Conservation (phyloP, 2,797 vertebrate genomes). For the Presbytis comata region DNA sequence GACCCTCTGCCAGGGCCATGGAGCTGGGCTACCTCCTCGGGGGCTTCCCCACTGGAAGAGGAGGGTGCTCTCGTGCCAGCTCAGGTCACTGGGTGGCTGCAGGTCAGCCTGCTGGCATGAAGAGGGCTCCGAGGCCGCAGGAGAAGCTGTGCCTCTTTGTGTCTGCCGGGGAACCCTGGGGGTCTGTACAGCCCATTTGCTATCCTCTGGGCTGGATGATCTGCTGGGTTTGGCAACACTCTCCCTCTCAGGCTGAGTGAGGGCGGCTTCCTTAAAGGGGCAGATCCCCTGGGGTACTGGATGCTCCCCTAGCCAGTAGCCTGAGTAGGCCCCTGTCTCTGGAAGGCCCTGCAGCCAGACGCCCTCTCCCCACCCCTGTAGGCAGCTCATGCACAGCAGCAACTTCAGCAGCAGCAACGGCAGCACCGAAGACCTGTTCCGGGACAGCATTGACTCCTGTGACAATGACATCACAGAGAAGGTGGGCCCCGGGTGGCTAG, state of each 20-base stretch:
- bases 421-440: constrained; percentile 97
- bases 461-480: constrained; percentile 97
- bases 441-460: constrained; percentile 97
- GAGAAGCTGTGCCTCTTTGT: not conserved
- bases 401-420: constrained; percentile 98
- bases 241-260: not conserved
- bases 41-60: not conserved
- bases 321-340: not conserved
- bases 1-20: not conserved
- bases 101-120: accelerated
- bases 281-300: accelerated
- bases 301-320: not conserved
- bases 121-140: not conserved
- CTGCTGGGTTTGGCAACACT: not conserved
- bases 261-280: not conserved
- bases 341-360: not conserved
- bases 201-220: not conserved
- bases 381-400: constrained; percentile 97
- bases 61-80: not conserved
- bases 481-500: constrained; percentile 80
- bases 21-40: not conserved
- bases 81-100: not conserved
- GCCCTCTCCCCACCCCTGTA: constrained; percentile 68
- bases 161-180: not conserved
- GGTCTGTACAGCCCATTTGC: accelerated